phyloP scores from a whole-genome alignment of 2,888 invertebrate genomes.

The Microctonus hyperodae region DNA sequence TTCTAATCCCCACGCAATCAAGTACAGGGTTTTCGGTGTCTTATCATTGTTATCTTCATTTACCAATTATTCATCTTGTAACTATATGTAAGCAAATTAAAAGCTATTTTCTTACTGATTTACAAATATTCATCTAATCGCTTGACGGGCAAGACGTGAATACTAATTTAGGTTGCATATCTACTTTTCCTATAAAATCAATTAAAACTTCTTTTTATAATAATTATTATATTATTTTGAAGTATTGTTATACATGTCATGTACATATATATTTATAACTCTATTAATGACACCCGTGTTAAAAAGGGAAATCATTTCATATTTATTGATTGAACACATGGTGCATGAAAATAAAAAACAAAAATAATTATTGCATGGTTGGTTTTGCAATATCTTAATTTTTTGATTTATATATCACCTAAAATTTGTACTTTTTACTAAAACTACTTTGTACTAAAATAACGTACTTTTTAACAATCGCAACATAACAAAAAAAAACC shows the following conservation, averaged over 20 bases:
- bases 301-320: not conserved
- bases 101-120: not conserved
- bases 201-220: not conserved
- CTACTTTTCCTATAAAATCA: not conserved
- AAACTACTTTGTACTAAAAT: not conserved
- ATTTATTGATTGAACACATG: not conserved
- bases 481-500: slow-evolving; percentile 45
- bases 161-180: not conserved
- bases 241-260: too few species aligned
- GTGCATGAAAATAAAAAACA: not conserved
- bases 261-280: too few species aligned
- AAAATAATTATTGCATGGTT: not conserved
- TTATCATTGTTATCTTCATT: not conserved
- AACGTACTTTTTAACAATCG: slow-evolving; percentile 12
- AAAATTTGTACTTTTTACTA: not conserved
- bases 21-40: not conserved
- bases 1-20: not conserved
- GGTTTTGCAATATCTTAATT: not conserved
- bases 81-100: not conserved
- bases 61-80: not conserved
- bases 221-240: too few species aligned
- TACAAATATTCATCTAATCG: not conserved
- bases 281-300: too few species aligned
- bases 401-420: not conserved
- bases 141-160: not conserved